Percentiles rank a stretch among this genome's conserved stretches.
Evolutionary conservation across 2,888 invertebrate genomes (phyloP).

Genomic region (Drosophila putrida): DNA sequence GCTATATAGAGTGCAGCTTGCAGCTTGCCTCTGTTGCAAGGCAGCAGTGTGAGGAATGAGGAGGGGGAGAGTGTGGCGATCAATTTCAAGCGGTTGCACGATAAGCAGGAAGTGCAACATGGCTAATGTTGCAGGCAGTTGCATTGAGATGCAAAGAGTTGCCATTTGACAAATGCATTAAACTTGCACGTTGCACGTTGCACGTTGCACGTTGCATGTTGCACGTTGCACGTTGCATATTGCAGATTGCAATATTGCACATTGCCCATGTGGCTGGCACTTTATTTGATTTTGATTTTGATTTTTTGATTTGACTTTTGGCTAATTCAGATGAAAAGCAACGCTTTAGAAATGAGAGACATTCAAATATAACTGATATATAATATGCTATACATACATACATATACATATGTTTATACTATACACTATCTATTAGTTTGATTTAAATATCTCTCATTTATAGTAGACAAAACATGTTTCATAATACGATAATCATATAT

Average conservation of each 20-base stretch:
- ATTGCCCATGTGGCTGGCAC: slow-evolving; percentile 18
- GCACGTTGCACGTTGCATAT: slow-evolving; percentile 29
- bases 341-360: neutral
- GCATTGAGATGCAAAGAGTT: slow-evolving; percentile 18
- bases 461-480: too few species aligned
- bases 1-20: slow-evolving; percentile 24
- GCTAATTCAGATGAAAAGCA: neutral
- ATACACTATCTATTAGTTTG: too few species aligned
- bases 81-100: slow-evolving; percentile 46
- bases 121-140: slow-evolving; percentile 59
- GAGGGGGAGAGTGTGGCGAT: slow-evolving; percentile 22
- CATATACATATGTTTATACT: too few species aligned
- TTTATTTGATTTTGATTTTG: neutral
- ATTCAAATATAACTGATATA: neutral
- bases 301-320: too few species aligned
- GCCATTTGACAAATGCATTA: slow-evolving; percentile 58
- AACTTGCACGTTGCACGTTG: slow-evolving; percentile 64
- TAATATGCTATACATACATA: too few species aligned
- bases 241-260: slow-evolving; percentile 7
- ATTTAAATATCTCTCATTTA: too few species aligned
- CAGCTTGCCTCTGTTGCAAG: neutral
- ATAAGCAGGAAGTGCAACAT: slow-evolving; percentile 62
- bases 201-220: slow-evolving; percentile 52
- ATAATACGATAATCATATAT: too few species aligned
- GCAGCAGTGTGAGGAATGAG: neutral